Evolutionary conservation across 2,888 invertebrate genomes (phyloP).

Genomic region (Crioceris asparagi): DNA sequence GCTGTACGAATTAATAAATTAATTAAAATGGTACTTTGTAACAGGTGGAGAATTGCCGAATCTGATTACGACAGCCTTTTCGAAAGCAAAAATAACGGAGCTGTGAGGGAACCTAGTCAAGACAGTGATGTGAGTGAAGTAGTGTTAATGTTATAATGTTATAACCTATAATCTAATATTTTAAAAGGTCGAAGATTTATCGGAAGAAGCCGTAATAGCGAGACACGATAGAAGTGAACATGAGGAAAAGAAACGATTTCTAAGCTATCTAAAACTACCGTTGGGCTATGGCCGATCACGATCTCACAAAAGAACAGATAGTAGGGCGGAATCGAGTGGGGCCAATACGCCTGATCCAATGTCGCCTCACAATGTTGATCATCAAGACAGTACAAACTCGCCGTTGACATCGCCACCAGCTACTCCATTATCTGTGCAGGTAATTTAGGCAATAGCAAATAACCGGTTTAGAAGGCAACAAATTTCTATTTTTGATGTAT

Average conservation of each 20-base stretch:
- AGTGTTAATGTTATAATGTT: not conserved
- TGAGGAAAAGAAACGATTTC: slow-evolving; percentile 70
- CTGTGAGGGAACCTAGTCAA: slow-evolving; percentile 43
- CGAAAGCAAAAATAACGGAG: slow-evolving; percentile 40
- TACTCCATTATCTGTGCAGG: slow-evolving; percentile 36
- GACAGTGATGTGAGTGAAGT: slow-evolving; percentile 42
- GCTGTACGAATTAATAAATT: too few species aligned
- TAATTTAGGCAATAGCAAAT: too few species aligned
- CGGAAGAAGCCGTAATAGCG: slow-evolving; percentile 56
- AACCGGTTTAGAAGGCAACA: too few species aligned
- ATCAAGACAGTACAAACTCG: slow-evolving; percentile 30
- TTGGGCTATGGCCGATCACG: slow-evolving; percentile 41
- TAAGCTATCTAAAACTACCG: slow-evolving; percentile 44
- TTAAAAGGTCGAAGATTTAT: slow-evolving; percentile 61
- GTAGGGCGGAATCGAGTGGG: slow-evolving; percentile 58
- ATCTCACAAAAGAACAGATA: slow-evolving; percentile 54
- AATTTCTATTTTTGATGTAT: too few species aligned
- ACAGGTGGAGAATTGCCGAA: slow-evolving; percentile 64
- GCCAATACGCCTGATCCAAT: slow-evolving; percentile 62
- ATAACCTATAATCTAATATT: too few species aligned
- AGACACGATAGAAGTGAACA: slow-evolving; percentile 71
- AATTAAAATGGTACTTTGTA: too few species aligned
- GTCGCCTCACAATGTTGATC: slow-evolving; percentile 46
- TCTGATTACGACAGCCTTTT: slow-evolving; percentile 39
- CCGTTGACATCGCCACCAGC: slow-evolving; percentile 42